Evolutionary conservation across 2,888 invertebrate genomes (phyloP).

Genomic region (Fragum sueziense): DNA sequence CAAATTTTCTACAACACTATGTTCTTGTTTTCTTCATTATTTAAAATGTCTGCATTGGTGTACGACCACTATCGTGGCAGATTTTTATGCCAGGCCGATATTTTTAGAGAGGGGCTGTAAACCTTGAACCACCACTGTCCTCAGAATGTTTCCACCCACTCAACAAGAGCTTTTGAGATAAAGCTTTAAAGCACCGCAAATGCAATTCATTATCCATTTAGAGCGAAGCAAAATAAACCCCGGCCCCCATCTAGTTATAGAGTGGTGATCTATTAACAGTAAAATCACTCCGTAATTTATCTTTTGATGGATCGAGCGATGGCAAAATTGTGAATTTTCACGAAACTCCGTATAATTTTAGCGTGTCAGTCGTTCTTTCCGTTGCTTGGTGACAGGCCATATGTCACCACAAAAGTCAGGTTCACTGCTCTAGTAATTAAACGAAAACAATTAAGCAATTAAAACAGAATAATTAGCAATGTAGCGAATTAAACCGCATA

Average conservation of each 20-base stretch:
- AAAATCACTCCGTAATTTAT: neutral
- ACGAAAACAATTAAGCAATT: slow-evolving; percentile 16
- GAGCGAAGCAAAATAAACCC: neutral
- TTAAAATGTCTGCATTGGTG: too few species aligned
- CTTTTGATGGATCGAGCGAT: neutral
- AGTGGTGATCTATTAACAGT: neutral
- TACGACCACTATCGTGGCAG: too few species aligned
- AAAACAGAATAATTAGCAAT: slow-evolving; percentile 2
- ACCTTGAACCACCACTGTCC: too few species aligned
- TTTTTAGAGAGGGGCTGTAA: too few species aligned
- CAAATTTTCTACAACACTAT: too few species aligned
- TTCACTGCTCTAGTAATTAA: slow-evolving; percentile 11
- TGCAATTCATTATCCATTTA: neutral
- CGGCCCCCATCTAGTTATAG: neutral
- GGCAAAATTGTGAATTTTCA: slow-evolving; percentile 15
- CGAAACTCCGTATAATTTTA: slow-evolving; percentile 3
- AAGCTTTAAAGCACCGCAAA: too few species aligned
- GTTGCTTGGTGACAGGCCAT: slow-evolving; percentile 19
- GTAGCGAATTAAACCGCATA: neutral
- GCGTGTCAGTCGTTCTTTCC: slow-evolving; percentile 11
- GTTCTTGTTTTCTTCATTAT: too few species aligned
- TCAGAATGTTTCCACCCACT: too few species aligned
- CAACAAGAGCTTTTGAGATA: too few species aligned
- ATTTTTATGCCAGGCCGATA: too few species aligned
- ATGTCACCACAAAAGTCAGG: slow-evolving; percentile 19